Base-by-base conservation (phyloP, 2,113 vertebrate species). In the Cairina moschata region DNA sequence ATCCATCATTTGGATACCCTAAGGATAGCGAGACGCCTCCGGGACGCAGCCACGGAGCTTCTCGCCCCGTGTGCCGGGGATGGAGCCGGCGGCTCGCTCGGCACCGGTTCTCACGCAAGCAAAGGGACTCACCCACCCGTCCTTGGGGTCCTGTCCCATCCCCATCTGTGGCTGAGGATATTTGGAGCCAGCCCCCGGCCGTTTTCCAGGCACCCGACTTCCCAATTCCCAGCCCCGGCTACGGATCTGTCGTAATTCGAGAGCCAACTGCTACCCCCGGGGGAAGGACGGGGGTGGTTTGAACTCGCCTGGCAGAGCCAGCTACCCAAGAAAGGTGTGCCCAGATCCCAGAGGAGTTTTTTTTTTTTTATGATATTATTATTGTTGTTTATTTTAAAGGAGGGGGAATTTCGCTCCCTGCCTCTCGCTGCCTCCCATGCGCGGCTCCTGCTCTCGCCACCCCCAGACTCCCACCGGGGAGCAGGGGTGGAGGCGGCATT, bases 271-370 rank as follows among this genome's bases (percentile, higher is more conserved):
- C 25, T 28, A 11, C 5, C 73, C 77, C 2, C 1, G 1, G n/a
- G 18, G 17, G 31, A 28, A 46, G 0, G 18, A 5, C 0, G 29
- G 88, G 28, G 50, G 22, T 0, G 34, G 55, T 8, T n/a, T 17
- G 3, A 79, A 44, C 52, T 26, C 48, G 5, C 3, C 5, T 0
- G 6, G 77, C 77, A 32, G 63, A 63, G 32, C 5, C 42, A 48
- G 52, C 38, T 14, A 0, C 40, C 9, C 4, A 14, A 60, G 50
- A 26, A 65, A 56, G 44, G 34, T 5, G 11, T n/a, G 1, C 26
- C 76, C 67, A 6, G 2, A 48, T 56, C 67, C 76, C 4, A 3
- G 11, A 26, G 72, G 11, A 0, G 52, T 11, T 72, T 36, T 18
- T 46, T 18, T 46, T 22, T 48, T 48, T 48, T 46, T 20, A 22